phyloP scores from a whole-genome alignment of 1,140 invertebrate species.

The Hydropsyche tenuis region DNA sequence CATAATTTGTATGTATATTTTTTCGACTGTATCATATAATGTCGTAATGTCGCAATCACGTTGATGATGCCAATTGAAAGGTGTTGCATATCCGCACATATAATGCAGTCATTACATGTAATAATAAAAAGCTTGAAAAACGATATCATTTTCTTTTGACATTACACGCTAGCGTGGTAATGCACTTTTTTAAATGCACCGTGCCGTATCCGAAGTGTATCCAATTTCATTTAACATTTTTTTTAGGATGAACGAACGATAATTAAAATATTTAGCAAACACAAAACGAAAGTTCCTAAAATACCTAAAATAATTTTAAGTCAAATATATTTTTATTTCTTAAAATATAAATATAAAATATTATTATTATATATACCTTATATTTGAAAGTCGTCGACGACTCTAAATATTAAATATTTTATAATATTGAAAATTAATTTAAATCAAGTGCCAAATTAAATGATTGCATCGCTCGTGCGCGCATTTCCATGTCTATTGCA shows the following conservation, averaged over 20 bases:
- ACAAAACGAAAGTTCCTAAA: constrained; percentile 65
- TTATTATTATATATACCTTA: constrained; percentile 16
- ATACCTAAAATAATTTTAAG: constrained; percentile 62
- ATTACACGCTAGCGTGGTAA: too few species aligned
- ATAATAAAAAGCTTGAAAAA: too few species aligned
- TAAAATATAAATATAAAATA: constrained; percentile 19
- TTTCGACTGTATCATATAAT: too few species aligned
- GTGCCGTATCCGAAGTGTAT: too few species aligned
- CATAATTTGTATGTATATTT: too few species aligned
- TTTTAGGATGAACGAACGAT: constrained; percentile 46
- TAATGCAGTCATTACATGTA: too few species aligned
- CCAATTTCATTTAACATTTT: not conserved
- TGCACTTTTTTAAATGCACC: too few species aligned
- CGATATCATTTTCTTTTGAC: too few species aligned
- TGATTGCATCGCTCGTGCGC: not conserved
- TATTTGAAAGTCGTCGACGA: not conserved
- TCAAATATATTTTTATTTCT: constrained; percentile 46
- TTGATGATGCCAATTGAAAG: too few species aligned
- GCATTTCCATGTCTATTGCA: constrained; percentile 38
- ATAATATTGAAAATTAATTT: not conserved
- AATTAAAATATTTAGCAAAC: not conserved
- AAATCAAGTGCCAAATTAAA: constrained; percentile 25
- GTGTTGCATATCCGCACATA: too few species aligned
- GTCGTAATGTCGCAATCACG: too few species aligned
- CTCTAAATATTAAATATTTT: not conserved